Conservation (phyloP, 2,797 vertebrate genomes). For the Cercopithecus mitis region DNA sequence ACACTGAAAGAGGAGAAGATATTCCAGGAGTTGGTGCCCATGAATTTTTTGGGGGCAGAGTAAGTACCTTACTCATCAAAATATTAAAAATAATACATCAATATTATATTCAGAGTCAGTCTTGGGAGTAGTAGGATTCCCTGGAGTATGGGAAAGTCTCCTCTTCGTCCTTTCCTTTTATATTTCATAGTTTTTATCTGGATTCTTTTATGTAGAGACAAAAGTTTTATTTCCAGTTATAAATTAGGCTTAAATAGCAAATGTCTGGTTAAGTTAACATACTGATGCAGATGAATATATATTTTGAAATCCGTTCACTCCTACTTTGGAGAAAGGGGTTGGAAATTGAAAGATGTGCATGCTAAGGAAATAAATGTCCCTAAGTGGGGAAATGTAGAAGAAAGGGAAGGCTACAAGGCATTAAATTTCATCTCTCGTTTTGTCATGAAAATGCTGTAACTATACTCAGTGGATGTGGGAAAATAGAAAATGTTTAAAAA, state of each 20-base stretch:
- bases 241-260: background rate
- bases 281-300: background rate
- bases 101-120: background rate
- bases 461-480: background rate
- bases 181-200: background rate
- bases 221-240: background rate
- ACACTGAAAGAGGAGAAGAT: background rate
- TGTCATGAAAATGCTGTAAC: background rate
- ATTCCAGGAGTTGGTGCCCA: background rate
- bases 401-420: background rate
- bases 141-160: background rate
- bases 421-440: background rate
- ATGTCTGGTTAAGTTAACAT: background rate
- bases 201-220: background rate
- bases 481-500: background rate
- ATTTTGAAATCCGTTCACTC: background rate
- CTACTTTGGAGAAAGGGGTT: background rate
- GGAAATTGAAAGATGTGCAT: background rate
- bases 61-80: background rate
- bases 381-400: background rate
- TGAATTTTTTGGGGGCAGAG: background rate
- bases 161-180: background rate
- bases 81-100: background rate
- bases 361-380: background rate
- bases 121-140: background rate